Percentiles rank a stretch among this genome's conserved stretches.
These are phyloP conservation scores for Pterostichus madidus DNA, from an alignment of 2,888 invertebrate species.

Conservation along the genomic window DNA sequence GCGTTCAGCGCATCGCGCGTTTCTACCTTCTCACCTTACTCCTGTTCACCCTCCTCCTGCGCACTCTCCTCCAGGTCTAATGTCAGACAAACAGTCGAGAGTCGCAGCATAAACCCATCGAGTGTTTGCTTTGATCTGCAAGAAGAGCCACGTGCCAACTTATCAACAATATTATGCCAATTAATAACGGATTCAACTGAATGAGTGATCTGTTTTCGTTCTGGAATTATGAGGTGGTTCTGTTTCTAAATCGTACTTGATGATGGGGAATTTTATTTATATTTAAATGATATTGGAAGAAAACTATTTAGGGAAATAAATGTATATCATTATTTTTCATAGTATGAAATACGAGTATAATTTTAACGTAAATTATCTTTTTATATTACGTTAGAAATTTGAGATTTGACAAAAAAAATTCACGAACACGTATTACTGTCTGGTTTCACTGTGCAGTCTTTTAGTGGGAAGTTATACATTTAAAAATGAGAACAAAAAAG, in stretches of 20 bases:
- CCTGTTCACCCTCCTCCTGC: too few relatives aligned
- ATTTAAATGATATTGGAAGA: background rate
- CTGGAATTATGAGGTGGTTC: background rate
- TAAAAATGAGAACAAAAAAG: too few relatives aligned
- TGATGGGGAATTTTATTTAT: background rate
- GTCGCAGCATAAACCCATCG: background rate
- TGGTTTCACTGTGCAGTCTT: too few relatives aligned
- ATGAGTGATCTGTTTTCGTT: background rate
- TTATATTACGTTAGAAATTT: too few relatives aligned
- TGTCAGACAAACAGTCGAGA: slow-evolving; percentile 11
- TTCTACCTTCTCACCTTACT: background rate
- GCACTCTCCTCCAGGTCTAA: background rate
- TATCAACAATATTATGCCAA: slow-evolving; percentile 6
- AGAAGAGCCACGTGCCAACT: slow-evolving; percentile 6
- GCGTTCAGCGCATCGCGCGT: background rate
- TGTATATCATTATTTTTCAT: too few relatives aligned
- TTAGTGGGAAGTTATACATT: too few relatives aligned
- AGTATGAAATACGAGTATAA: too few relatives aligned
- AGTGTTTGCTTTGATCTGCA: slow-evolving; percentile 30
- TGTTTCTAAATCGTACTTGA: background rate
- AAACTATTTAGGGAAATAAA: too few relatives aligned
- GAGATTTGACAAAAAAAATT: too few relatives aligned
- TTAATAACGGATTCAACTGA: slow-evolving; percentile 1
- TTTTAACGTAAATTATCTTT: too few relatives aligned
- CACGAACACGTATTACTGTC: too few relatives aligned